Evolutionary conservation across 2,113 vertebrate genomes (phyloP), one percentile per base, ranked within the genome.

Genomic region (Heliornis fulica): DNA sequence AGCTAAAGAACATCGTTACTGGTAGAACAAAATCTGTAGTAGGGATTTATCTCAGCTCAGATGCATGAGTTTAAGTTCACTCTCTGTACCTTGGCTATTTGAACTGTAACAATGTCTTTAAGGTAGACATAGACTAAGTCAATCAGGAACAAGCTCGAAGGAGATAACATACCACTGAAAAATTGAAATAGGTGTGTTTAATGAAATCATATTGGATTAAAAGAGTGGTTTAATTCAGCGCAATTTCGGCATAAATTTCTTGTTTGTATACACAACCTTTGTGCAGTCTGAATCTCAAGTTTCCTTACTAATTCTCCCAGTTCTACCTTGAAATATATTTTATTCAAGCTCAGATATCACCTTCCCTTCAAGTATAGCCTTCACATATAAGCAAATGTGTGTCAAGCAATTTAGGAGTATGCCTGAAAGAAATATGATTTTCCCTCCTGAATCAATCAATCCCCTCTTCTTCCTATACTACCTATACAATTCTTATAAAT

Each of bases 391-490:
- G 68, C 46, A 95, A 89, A 92, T 83, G 83, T 95, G 94, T 96
- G 94, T 84, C 90, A 81, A 76, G 75, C 31, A 94, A 96, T 97
- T 93, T 96, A 95, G 16, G 26, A 75, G 93, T 88, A 92, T 87
- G 54, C 74, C 85, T 96, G 93, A 96, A 93, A 80, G 43, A 93
- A 87, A 92, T 60, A 61, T 88, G 82, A 87, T 84, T 90, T 97
- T 94, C 71, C 94, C 91, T 87, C 75, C 68, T 94, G 87, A 97
- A 97, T 97, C 59, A 94, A 72, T 96, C 87, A 95, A 68, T 51
- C 79, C 70, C 94, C 48, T 45, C 50, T 95, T 61, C 32, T 92
- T 93, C 56, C 48, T 94, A 68, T 93, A 34, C 90, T 93, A 91
- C 69, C 84, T 51, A 95, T 77, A 94, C 13, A 91, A 80, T 79